Evolutionary conservation across 2,888 invertebrate species (phyloP), one percentile per base, ranked within the genome.

Genomic region (Ethmia dodecea): DNA sequence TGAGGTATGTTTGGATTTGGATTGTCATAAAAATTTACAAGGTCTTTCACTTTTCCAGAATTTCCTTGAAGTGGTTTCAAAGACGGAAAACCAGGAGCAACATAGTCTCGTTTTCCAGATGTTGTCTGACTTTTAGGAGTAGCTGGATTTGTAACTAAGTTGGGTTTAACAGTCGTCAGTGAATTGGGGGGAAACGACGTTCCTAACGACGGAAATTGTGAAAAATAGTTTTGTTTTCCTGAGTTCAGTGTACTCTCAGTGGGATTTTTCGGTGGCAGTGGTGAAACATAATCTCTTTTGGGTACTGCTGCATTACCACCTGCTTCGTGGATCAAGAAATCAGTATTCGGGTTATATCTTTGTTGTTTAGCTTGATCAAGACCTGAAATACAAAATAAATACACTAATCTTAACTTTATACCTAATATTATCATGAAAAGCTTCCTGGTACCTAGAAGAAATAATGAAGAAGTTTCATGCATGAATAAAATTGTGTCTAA

Each of bases 291-390:
- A 42, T 72, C 57, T 45, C 52, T 62, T 53, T 75, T 75, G 22
- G 62, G 52, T 13, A 47, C 15, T 10, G 12, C 26, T 15, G 18
- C 10, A 28, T 53, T 44, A 5, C 43, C 49, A 25, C 72, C 72
- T 28, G 65, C 62, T 68, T 86, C 84, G 31, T 84, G 84, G 15
- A 68, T 42, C 51, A 86, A 60, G 40, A 86, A 86, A 40, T 86
- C 84, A 3, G 61, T 64, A 43, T 67, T 79, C 3, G 68, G 52
- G 55, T 70, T 77, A 37, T 65, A 58, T 26, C 60, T 50, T 37
- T 68, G 61, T 33, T 53, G 63, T 31, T 54, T 59, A 35, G n/a
- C n/a, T n/a, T 59, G 60, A 49, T 69, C 64, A 33, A 64, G 45
- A 24, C 67, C 81, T 81, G 60, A 27, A 66, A 68, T 26, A 45